phyloP scores from a whole-genome alignment of 2,797 vertebrate genomes.

The Momotus momota region DNA sequence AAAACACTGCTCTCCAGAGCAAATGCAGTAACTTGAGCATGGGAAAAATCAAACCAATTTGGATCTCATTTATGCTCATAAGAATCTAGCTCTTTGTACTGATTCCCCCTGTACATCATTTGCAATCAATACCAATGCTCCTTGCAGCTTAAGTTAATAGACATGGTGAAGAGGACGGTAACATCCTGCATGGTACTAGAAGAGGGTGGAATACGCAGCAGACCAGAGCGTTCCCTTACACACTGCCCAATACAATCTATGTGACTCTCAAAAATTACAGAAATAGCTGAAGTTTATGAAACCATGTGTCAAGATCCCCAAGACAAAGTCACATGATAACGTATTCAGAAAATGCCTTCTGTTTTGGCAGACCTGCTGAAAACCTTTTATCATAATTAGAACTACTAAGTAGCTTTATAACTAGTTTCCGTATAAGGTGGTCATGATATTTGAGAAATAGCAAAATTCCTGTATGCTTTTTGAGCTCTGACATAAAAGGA shows the following conservation, averaged over 20 bases:
- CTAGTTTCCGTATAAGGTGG: neutral
- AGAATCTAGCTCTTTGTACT: neutral
- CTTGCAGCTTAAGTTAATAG: neutral
- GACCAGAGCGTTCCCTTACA: neutral
- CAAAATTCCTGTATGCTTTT: neutral
- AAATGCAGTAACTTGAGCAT: neutral
- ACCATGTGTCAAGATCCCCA: neutral
- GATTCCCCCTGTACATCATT: neutral
- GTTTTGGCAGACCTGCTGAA: neutral
- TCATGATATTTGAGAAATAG: conserved; percentile 28
- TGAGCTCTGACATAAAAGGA: conserved; percentile 16
- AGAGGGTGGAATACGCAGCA: neutral
- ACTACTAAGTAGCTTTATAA: neutral
- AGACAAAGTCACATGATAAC: neutral
- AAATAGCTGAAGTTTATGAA: neutral
- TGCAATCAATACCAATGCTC: neutral
- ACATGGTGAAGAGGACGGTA: neutral
- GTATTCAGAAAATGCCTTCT: neutral
- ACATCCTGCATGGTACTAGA: rapidly evolving
- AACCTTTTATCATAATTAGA: neutral
- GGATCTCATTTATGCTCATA: neutral
- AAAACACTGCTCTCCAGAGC: neutral
- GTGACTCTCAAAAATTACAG: neutral
- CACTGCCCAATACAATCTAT: neutral
- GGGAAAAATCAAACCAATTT: neutral